A percentile compares a stretch with the other conserved stretches of the same genome.
Evolutionary conservation across 2,888 invertebrate species (phyloP).

Genomic region (Drosophila pseudotalamancana): DNA sequence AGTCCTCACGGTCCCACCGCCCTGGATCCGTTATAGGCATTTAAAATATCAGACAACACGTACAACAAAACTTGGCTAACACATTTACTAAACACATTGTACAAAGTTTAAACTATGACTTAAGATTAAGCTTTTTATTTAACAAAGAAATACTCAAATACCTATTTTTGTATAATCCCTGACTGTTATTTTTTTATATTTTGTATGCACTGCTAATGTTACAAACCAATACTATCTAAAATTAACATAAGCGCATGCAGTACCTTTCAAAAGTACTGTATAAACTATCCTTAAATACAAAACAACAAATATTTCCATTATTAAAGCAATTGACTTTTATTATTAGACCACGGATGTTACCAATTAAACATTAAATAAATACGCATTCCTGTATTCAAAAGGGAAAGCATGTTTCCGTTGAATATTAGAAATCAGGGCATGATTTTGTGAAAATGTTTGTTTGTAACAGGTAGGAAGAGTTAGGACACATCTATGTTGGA

Average conservation of each 20-base stretch:
- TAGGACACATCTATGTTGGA: too few species aligned
- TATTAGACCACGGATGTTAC: too few species aligned
- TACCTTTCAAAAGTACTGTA: conserved; percentile 11
- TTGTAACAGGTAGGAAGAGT: too few species aligned
- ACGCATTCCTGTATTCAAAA: too few species aligned
- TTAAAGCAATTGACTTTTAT: not conserved
- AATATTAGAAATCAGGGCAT: too few species aligned
- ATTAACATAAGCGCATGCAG: conserved; percentile 25
- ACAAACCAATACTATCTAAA: conserved; percentile 22
- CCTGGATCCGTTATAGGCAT: conserved; percentile 79
- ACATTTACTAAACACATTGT: conserved; percentile 68
- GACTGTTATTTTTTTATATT: conserved; percentile 63
- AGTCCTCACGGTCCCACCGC: conserved; percentile 87
- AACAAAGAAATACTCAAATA: conserved; percentile 65
- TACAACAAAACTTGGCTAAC: conserved; percentile 45
- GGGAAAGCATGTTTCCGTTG: too few species aligned
- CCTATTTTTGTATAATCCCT: conserved; percentile 60
- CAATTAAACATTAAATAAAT: too few species aligned
- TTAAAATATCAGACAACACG: conserved; percentile 21
- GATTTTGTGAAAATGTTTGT: too few species aligned
- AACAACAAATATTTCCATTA: conserved; percentile 53
- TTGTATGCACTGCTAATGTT: conserved; percentile 42
- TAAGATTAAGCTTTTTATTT: conserved; percentile 68
- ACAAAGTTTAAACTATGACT: conserved; percentile 70
- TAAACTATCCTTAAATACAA: conserved; percentile 50